Percentiles rank a stretch among this genome's conserved stretches.
phyloP scores from a whole-genome alignment of 2,888 invertebrate species.

The Orthonevra nobilis region DNA sequence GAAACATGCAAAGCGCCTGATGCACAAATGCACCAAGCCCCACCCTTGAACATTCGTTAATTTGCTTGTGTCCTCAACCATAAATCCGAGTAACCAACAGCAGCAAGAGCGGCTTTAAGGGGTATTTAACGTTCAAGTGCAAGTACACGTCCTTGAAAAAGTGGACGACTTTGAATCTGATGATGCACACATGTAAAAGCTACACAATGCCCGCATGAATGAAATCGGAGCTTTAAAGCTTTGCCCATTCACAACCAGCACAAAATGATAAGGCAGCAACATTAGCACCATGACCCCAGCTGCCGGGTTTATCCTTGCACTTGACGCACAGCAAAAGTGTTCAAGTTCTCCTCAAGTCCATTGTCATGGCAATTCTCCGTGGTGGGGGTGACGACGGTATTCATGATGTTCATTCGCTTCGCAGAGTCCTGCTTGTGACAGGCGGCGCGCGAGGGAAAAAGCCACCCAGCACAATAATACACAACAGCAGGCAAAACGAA shows the following conservation, averaged over 20 bases:
- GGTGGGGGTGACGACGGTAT: constrained; percentile 22
- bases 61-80: constrained; percentile 27
- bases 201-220: neutral
- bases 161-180: constrained; percentile 5
- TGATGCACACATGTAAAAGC: constrained; percentile 22
- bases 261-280: constrained; percentile 18
- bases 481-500: neutral
- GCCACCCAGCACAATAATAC: too few species aligned
- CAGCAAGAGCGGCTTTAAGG: neutral
- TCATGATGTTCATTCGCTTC: constrained; percentile 32
- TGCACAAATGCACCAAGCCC: constrained; percentile 1
- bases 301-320: constrained; percentile 46
- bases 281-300: neutral
- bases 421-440: neutral
- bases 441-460: constrained; percentile 1
- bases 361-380: constrained; percentile 7
- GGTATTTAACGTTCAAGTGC: constrained; percentile 47
- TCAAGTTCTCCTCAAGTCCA: constrained; percentile 38
- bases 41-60: neutral
- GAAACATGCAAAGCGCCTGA: too few species aligned
- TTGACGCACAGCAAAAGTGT: constrained; percentile 50
- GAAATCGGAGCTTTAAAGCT: constrained; percentile 46
- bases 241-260: neutral
- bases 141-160: constrained; percentile 50
- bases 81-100: constrained; percentile 17